Evolutionary conservation across 2,888 invertebrate species (phyloP), one percentile per base, ranked within the genome.

Genomic region (Andrena hattorfiana): DNA sequence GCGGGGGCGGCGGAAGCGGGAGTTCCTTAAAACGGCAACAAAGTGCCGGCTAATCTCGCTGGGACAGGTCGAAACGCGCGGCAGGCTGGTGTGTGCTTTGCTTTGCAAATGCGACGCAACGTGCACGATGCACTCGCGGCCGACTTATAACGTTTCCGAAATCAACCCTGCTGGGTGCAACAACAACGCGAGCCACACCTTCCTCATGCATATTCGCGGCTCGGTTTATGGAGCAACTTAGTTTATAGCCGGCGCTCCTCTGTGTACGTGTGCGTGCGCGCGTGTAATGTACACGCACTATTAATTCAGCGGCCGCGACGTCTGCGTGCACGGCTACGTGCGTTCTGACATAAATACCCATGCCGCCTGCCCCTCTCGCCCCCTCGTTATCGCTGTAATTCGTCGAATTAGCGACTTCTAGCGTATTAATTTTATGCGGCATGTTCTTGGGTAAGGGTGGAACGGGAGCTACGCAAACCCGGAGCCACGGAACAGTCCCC

Each of bases 141-240:
- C 90, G 90, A 91, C 92, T 91, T 91, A 84, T 84, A 84, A 89
- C 90, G 90, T 89, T 91, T 90, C 87, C 90, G 90, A 92, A 93
- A 92, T 92, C 90, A 91, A 85, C 73, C 86, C 83, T 74, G 78
- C 84, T 76, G 85, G 71, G 85, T 82, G 64, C 83, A 77, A 78
- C 83, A 77, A 84, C 84, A 89, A 86, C 86, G 86, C 72, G 83
- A 80, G 87, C 91, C 90, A 91, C 91, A 90, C 91, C 90, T 90
- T 91, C 83, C 93, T 92, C 92, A 92, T 92, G 89, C 92, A 92
- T 92, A 92, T 92, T 92, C 93, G 88, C 80, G 75, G 81, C 81
- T 73, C 78, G 85, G 87, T 90, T 91, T 90, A 91, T 85, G 87
- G 73, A 70, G 81, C 78, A 88, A 86, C 85, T 85, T 80, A 86